phyloP scores from a whole-genome alignment of 2,888 invertebrate genomes.

The Drosophila heteroneura region DNA sequence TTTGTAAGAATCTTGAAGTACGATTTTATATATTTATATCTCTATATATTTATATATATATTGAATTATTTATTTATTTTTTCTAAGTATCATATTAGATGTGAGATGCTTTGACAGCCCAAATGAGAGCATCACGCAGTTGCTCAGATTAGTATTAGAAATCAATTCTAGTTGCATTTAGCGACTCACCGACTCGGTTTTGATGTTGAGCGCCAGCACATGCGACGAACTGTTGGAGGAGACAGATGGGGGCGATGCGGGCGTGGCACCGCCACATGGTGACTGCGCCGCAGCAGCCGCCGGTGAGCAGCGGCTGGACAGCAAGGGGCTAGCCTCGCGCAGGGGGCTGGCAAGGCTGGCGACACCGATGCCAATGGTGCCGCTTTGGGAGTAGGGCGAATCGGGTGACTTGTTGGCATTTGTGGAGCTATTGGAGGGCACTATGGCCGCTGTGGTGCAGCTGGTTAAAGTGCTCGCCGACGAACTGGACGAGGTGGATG shows the following conservation, averaged over 20 bases:
- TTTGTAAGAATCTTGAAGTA: neutral
- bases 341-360: slow-evolving; percentile 39
- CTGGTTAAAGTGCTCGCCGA: slow-evolving; percentile 70
- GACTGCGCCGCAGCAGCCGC: slow-evolving; percentile 50
- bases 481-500: slow-evolving; percentile 78
- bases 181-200: slow-evolving; percentile 83
- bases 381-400: slow-evolving; percentile 70
- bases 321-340: slow-evolving; percentile 59
- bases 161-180: slow-evolving; percentile 47
- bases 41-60: neutral
- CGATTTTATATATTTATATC: neutral
- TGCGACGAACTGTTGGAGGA: slow-evolving; percentile 65
- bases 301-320: slow-evolving; percentile 57
- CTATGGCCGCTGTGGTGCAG: slow-evolving; percentile 82
- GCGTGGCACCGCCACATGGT: slow-evolving; percentile 57
- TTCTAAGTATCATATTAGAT: no score
- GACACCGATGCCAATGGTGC: slow-evolving; percentile 59
- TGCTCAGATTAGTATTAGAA: slow-evolving; percentile 61
- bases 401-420: slow-evolving; percentile 81
- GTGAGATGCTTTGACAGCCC: neutral
- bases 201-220: slow-evolving; percentile 80
- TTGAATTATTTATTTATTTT: no score
- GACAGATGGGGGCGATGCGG: slow-evolving; percentile 54
- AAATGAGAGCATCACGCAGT: slow-evolving; percentile 29
- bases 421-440: slow-evolving; percentile 79